These are phyloP conservation scores for Elanoides forficatus DNA, from an alignment of 2,113 vertebrate genomes.

Conservation along the genomic window DNA sequence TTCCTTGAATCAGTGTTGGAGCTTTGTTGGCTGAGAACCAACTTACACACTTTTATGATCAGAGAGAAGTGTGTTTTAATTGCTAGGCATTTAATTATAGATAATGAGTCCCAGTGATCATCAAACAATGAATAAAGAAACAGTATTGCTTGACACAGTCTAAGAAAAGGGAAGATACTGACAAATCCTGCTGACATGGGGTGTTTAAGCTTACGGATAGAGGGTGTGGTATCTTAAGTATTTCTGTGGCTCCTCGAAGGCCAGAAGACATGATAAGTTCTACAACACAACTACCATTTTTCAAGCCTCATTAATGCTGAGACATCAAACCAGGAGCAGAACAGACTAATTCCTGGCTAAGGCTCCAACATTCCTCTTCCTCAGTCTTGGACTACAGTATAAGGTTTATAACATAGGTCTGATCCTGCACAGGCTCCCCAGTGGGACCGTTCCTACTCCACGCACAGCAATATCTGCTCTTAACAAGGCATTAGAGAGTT, in stretches of 20 bases:
- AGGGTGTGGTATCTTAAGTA: neutral
- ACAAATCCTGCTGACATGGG: neutral
- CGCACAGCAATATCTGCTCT: neutral
- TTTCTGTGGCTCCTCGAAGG: neutral
- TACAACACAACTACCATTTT: neutral
- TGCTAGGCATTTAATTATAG: neutral
- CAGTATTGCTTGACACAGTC: neutral
- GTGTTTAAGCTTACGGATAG: fast-evolving
- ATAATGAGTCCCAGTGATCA: neutral
- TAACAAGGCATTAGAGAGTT: neutral
- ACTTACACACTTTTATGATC: neutral
- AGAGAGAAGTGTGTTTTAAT: neutral
- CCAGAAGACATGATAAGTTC: neutral
- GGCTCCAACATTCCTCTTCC: neutral
- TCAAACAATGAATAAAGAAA: neutral
- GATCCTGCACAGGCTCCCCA: neutral
- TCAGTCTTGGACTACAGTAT: neutral
- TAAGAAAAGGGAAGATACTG: neutral
- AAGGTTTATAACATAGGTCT: neutral
- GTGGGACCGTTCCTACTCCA: neutral
- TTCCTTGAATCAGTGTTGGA: neutral
- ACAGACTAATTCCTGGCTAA: neutral
- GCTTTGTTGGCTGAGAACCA: neutral
- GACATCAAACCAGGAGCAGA: neutral
- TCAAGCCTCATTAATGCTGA: neutral